Evolutionary conservation across 2,113 vertebrate genomes (phyloP).

Genomic region (Porphyrio hochstetteri): DNA sequence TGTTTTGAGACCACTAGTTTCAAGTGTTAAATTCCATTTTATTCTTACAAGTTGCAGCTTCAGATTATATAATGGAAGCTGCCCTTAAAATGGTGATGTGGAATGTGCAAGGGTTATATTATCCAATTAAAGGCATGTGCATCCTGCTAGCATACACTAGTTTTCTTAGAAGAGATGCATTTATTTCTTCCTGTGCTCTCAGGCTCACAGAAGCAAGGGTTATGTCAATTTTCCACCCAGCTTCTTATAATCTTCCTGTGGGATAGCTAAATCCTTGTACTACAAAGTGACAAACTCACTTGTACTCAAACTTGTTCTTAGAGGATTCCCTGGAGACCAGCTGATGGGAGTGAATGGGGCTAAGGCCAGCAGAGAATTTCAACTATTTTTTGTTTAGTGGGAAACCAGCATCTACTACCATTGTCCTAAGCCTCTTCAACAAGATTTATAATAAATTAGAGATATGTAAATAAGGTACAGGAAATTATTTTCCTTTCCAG

Average conservation of each 20-base stretch:
- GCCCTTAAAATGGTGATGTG: not conserved
- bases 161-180: not conserved
- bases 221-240: not conserved
- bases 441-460: conserved; percentile 38
- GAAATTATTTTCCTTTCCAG: conserved; percentile 43
- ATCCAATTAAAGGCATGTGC: not conserved
- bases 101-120: not conserved
- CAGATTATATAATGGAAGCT: not conserved
- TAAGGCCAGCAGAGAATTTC: not conserved
- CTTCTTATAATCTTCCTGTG: not conserved
- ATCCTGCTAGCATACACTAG: not conserved
- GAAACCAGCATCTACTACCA: not conserved
- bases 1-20: not conserved
- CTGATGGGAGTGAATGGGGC: not conserved
- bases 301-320: not conserved
- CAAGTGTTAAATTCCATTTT: not conserved
- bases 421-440: not conserved
- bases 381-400: conserved; percentile 15
- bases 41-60: not conserved
- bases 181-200: not conserved
- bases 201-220: not conserved
- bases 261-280: not conserved
- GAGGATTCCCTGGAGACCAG: not conserved
- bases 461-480: conserved; percentile 42
- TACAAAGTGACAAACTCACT: not conserved